phyloP scores from a whole-genome alignment of 2,888 invertebrate species.

The Cosmorhoe ocellata region DNA sequence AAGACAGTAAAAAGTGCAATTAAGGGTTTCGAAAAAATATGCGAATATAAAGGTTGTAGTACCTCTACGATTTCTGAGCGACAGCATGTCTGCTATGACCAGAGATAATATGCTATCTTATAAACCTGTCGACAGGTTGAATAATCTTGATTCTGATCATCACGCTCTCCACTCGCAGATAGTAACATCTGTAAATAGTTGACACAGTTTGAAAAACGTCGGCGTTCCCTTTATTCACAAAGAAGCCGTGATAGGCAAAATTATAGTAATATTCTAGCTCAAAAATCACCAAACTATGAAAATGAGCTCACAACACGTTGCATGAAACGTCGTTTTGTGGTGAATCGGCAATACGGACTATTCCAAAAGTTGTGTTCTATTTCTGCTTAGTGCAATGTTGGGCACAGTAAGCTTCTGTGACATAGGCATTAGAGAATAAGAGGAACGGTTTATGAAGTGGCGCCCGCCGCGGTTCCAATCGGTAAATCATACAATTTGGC shows the following conservation, averaged over 20 bases:
- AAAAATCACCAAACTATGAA: neutral
- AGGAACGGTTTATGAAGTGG: slow-evolving; percentile 56
- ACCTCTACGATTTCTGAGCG: slow-evolving; percentile 18
- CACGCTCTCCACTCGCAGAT: slow-evolving; percentile 35
- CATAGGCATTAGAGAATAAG: slow-evolving; percentile 3
- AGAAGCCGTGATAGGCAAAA: neutral
- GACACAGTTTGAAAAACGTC: slow-evolving; percentile 57
- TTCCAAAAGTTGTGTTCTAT: no score
- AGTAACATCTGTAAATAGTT: slow-evolving; percentile 48
- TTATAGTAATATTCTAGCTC: no score
- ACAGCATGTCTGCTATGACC: slow-evolving; percentile 15
- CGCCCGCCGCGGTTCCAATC: slow-evolving; percentile 55
- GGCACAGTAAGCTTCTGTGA: no score
- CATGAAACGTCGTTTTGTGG: no score
- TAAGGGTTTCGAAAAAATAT: no score
- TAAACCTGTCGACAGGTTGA: slow-evolving; percentile 26
- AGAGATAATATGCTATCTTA: slow-evolving; percentile 19
- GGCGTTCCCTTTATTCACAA: slow-evolving; percentile 34
- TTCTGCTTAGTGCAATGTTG: no score
- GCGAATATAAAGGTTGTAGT: no score
- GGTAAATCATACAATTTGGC: slow-evolving; percentile 76
- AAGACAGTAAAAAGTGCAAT: no score
- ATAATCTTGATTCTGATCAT: slow-evolving; percentile 29
- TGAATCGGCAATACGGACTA: no score
- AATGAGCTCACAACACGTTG: no score